Evolutionary conservation across 2,888 invertebrate genomes (phyloP).

Genomic region (Toxonevra muliebris): DNA sequence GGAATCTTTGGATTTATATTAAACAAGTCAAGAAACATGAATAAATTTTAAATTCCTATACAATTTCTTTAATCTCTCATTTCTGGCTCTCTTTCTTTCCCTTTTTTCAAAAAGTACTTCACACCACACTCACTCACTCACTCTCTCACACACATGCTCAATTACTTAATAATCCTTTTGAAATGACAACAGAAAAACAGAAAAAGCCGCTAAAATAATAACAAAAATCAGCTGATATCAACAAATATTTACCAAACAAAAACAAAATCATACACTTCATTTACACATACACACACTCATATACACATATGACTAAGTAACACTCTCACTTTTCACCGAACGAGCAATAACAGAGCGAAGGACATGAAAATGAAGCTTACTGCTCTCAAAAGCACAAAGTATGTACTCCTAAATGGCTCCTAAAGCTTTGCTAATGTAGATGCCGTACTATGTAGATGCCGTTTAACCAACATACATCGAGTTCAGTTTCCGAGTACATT

Average conservation of each 20-base stretch:
- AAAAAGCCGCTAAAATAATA: constrained; percentile 39
- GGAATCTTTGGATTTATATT: too few species aligned
- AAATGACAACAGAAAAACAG: neutral
- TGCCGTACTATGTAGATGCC: constrained; percentile 4
- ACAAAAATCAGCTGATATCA: constrained; percentile 55
- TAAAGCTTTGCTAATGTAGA: constrained; percentile 18
- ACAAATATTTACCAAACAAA: constrained; percentile 26
- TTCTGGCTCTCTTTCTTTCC: too few species aligned
- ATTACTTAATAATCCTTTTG: neutral
- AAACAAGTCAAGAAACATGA: too few species aligned
- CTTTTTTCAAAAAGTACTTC: too few species aligned
- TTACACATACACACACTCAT: neutral
- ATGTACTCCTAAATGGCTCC: constrained; percentile 1
- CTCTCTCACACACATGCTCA: too few species aligned
- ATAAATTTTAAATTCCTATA: too few species aligned
- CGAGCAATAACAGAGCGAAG: constrained; percentile 34
- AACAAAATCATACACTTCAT: constrained; percentile 33
- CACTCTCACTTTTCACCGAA: constrained; percentile 45
- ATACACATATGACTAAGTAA: constrained; percentile 27
- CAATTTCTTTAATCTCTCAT: too few species aligned
- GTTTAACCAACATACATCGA: neutral
- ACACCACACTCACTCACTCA: too few species aligned
- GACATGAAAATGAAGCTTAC: neutral
- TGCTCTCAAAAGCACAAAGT: constrained; percentile 12
- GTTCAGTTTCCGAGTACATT: constrained; percentile 54